Evolutionary conservation across 1,140 invertebrate genomes (phyloP).

Genomic region (Saccostrea cuccullata): DNA sequence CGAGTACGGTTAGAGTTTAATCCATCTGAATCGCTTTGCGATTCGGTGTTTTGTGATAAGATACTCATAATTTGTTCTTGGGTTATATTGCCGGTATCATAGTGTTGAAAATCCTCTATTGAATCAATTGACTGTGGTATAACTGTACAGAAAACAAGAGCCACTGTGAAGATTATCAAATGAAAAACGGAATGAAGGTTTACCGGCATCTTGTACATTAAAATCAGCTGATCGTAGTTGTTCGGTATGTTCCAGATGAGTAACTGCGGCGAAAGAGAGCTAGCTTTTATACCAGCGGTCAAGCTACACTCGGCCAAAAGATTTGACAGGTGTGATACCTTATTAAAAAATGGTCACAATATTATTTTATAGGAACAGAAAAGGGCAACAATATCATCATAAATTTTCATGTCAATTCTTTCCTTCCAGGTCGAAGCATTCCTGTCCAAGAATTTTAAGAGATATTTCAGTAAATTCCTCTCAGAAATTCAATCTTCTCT

Average conservation of each 20-base stretch:
- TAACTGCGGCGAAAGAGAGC: background rate
- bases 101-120: constrained; percentile 6
- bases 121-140: constrained; percentile 10
- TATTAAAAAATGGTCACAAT: background rate
- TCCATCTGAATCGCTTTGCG: constrained; percentile 2
- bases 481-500: background rate
- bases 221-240: constrained; percentile 29
- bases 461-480: background rate
- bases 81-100: constrained; percentile 6
- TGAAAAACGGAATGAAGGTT: constrained; percentile 11
- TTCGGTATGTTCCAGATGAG: background rate
- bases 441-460: background rate
- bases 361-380: background rate
- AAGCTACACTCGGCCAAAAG: constrained; percentile 10
- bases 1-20: background rate
- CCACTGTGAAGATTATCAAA: background rate
- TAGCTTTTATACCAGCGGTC: constrained; percentile 30
- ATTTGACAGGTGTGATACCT: constrained; percentile 10
- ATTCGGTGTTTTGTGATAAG: background rate
- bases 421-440: background rate
- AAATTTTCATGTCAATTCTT: background rate
- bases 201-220: constrained; percentile 13
- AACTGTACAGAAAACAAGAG: background rate
- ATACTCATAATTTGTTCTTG: constrained; percentile 15
- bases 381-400: background rate